phyloP scores from a whole-genome alignment of 2,797 vertebrate species.

The Spinus pinus region DNA sequence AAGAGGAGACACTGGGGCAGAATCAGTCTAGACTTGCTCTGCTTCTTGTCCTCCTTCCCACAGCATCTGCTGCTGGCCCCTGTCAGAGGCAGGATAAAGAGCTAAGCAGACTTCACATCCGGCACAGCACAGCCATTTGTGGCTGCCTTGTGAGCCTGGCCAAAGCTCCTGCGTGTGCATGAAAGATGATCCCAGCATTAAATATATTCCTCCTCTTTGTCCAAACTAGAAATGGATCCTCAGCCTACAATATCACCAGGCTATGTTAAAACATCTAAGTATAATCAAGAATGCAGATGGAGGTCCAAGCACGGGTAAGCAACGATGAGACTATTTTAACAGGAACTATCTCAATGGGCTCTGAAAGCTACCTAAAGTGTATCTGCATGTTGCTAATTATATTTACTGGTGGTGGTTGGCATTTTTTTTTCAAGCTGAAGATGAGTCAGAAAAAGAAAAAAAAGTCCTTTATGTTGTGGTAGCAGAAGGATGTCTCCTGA shows the following conservation, averaged over 20 bases:
- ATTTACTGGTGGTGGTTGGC: slow-evolving; percentile 52
- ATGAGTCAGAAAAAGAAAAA: slow-evolving; percentile 73
- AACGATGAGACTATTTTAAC: neutral
- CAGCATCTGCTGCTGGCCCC: neutral
- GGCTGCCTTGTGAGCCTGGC: neutral
- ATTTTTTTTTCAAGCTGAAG: slow-evolving; percentile 34
- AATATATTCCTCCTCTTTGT: neutral
- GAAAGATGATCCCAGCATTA: neutral
- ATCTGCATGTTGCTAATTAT: slow-evolving; percentile 70
- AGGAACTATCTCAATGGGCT: neutral
- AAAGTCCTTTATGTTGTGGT: slow-evolving; percentile 55
- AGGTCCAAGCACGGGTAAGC: neutral
- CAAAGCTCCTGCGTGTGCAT: neutral
- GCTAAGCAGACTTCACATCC: neutral
- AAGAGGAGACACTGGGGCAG: neutral
- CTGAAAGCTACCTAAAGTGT: neutral
- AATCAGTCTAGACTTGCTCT: neutral
- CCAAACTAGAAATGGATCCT: slow-evolving; percentile 4
- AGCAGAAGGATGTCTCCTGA: slow-evolving; percentile 64
- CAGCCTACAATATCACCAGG: neutral
- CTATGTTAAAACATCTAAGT: slow-evolving; percentile 6
- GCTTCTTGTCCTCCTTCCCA: neutral
- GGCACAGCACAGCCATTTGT: neutral
- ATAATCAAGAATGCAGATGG: slow-evolving; percentile 4
- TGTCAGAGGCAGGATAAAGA: neutral